Conservation (phyloP, 2,888 invertebrate species). For the Cinara cedri region DNA sequence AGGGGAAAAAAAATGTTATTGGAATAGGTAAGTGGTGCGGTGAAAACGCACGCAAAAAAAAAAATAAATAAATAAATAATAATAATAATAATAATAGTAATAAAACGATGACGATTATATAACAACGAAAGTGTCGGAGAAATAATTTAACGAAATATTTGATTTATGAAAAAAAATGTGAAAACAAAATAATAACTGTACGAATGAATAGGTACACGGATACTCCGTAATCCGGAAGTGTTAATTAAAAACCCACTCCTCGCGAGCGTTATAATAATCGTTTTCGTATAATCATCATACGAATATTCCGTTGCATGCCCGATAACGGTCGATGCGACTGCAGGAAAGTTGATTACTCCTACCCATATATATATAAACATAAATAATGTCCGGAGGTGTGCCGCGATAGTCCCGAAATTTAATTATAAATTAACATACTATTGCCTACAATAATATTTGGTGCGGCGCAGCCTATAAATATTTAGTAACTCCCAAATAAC, state of each 20-base stretch:
- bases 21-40: constrained; percentile 36
- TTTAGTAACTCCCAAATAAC: neutral
- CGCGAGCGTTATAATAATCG: neutral
- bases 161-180: constrained; percentile 10
- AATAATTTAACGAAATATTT: constrained; percentile 44
- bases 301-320: neutral
- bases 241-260: constrained; percentile 27
- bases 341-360: neutral
- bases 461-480: neutral
- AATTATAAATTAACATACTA: constrained; percentile 18
- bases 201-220: neutral
- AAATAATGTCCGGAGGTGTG: too few species aligned
- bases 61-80: constrained; percentile 6
- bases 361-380: too few species aligned
- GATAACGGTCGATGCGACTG: neutral
- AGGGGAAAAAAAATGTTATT: constrained; percentile 28
- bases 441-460: neutral
- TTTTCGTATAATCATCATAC: neutral
- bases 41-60: too few species aligned
- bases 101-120: neutral
- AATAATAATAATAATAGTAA: neutral
- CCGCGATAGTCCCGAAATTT: neutral
- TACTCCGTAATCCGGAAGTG: constrained; percentile 11
- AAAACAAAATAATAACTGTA: neutral
- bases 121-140: neutral